Conservation (phyloP, 2,113 vertebrate genomes). For the Percina caprodes region DNA sequence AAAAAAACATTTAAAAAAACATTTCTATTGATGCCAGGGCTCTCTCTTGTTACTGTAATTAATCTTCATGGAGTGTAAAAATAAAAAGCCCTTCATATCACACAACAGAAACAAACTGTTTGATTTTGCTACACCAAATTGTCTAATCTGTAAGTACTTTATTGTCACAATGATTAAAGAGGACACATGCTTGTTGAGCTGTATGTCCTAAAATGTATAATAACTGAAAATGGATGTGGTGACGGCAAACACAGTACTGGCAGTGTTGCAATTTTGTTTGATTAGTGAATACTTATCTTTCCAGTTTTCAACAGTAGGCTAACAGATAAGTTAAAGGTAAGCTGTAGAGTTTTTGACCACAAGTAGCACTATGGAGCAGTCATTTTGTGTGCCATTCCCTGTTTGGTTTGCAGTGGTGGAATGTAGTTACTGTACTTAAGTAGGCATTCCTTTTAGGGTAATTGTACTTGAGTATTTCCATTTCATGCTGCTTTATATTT, state of each 20-base stretch:
- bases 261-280: background rate
- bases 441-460: too few relatives aligned
- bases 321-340: background rate
- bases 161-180: background rate
- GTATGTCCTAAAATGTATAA: background rate
- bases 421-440: too few relatives aligned
- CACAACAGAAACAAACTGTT: background rate
- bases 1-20: background rate
- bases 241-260: background rate
- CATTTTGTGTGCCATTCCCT: background rate
- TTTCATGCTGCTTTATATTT: background rate
- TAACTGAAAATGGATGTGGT: background rate
- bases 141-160: background rate
- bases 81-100: background rate
- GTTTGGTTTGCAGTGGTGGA: too few relatives aligned
- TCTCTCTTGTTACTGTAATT: conserved; percentile 2
- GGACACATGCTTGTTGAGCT: background rate
- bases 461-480: too few relatives aligned
- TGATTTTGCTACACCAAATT: background rate
- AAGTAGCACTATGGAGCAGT: background rate
- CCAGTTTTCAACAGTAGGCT: background rate
- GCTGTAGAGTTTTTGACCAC: background rate
- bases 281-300: background rate
- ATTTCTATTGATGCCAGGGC: background rate
- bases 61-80: background rate